Percentiles rank a stretch among this genome's conserved stretches.
Conservation (phyloP, 2,113 vertebrate genomes). For the Tylochromis polylepis region DNA sequence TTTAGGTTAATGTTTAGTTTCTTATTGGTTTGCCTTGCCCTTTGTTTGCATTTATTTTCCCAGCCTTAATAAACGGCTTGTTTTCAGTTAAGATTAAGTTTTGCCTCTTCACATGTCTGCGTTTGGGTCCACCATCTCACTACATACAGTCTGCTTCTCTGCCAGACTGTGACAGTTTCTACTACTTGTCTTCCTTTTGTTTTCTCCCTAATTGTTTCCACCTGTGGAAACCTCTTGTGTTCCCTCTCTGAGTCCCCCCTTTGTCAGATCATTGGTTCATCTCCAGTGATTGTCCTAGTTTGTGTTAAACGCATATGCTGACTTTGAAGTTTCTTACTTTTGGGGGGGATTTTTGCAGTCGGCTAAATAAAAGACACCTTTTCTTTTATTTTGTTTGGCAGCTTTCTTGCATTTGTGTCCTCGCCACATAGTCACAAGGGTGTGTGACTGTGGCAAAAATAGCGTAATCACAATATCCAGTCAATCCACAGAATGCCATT, state of each 20-base stretch:
- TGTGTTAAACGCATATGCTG: no score
- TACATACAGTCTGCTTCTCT: no score
- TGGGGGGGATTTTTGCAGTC: neutral
- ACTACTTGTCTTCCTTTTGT: neutral
- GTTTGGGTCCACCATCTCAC: no score
- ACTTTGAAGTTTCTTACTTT: no score
- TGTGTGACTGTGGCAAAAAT: neutral
- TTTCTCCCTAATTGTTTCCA: neutral
- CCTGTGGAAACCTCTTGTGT: neutral
- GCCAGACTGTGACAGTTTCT: no score
- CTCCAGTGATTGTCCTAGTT: neutral
- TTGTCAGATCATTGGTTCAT: neutral
- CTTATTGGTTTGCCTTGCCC: no score
- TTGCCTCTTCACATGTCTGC: no score
- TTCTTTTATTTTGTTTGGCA: fast-evolving
- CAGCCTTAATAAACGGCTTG: no score
- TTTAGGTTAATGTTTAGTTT: no score
- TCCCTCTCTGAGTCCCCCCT: neutral
- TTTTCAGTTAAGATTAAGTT: no score
- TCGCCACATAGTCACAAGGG: neutral
- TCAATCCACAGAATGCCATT: neutral
- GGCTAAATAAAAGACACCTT: neutral
- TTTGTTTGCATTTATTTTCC: no score
- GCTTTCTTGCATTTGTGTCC: neutral
- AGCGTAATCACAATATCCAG: neutral